Conservation (phyloP, 2,113 vertebrate species). For the Procavia capensis region DNA sequence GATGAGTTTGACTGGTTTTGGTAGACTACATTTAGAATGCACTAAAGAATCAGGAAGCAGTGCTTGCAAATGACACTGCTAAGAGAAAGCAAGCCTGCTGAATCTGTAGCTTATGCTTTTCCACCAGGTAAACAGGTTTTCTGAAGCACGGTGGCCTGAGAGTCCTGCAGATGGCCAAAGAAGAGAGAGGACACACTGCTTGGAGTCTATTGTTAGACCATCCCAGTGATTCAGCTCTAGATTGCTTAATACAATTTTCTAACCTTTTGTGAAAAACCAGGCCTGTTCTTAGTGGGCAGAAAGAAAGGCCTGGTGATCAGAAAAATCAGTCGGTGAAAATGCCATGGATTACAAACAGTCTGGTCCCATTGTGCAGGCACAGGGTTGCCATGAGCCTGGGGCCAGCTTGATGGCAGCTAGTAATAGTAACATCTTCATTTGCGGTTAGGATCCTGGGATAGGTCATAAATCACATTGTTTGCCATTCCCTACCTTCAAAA, state of each 20-base stretch:
- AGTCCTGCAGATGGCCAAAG: neutral
- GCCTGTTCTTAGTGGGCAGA: neutral
- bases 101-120: neutral
- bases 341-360: neutral
- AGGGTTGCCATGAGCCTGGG: neutral
- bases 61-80: neutral
- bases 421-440: neutral
- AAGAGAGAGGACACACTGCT: neutral
- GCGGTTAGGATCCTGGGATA: neutral
- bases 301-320: neutral
- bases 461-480: neutral
- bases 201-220: neutral
- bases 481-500: neutral
- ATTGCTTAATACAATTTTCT: neutral
- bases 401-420: neutral
- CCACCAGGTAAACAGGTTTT: neutral
- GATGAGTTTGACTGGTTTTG: too few species aligned
- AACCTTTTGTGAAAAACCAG: neutral
- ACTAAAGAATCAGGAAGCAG: neutral
- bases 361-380: neutral
- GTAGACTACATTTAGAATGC: neutral
- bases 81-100: neutral
- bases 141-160: neutral
- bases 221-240: neutral
- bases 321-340: neutral